A percentile compares a stretch with the other conserved stretches of the same genome.
phyloP scores from a whole-genome alignment of 2,888 invertebrate species.

The Cantharis nigra region DNA sequence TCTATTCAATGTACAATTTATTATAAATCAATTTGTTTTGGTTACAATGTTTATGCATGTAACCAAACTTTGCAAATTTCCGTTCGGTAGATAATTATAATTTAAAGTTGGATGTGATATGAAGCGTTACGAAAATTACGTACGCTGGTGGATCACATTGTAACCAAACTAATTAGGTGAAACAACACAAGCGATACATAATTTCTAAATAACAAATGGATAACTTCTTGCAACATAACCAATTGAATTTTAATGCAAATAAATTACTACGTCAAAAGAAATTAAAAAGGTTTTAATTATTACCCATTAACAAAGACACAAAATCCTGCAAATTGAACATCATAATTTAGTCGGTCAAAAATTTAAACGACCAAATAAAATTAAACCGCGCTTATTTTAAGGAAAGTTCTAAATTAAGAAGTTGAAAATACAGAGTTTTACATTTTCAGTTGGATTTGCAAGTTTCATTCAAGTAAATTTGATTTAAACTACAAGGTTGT shows the following conservation, averaged over 20 bases:
- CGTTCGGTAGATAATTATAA: conserved; percentile 1
- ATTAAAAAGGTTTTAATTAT: background rate
- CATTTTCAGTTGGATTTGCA: background rate
- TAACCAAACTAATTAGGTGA: background rate
- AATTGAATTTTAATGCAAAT: background rate
- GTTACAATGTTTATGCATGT: conserved; percentile 1
- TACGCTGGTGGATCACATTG: background rate
- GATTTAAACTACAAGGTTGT: background rate
- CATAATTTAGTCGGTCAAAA: background rate
- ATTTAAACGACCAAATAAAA: background rate
- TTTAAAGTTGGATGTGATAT: background rate
- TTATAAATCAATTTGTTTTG: background rate
- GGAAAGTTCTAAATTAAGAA: background rate
- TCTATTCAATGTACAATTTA: background rate
- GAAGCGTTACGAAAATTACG: background rate
- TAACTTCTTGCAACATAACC: background rate
- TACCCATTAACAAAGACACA: background rate
- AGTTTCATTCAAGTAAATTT: background rate
- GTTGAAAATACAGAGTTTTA: background rate
- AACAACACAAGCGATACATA: background rate
- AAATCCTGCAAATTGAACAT: background rate
- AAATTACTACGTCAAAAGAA: background rate
- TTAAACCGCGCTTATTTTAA: background rate
- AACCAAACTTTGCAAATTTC: conserved; percentile 2
- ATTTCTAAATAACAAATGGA: background rate